Evolutionary conservation across 92 coral and sea anemone species (phyloP), one percentile per base, ranked within the genome.

Genomic region (Actinostola sp.): DNA sequence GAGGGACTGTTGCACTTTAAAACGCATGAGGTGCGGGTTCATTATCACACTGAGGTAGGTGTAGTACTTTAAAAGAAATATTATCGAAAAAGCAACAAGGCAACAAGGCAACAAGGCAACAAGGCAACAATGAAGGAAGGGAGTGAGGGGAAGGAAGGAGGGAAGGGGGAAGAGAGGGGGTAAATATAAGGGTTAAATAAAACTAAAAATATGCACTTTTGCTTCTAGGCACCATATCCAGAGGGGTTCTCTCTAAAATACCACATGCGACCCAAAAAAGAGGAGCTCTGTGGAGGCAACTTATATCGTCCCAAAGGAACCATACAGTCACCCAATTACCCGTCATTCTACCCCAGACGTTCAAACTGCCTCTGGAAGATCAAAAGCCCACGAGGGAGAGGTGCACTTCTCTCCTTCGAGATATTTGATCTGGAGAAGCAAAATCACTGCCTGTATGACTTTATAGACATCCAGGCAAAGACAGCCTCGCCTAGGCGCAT

Each of bases 231-330:
- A 50, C 86, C 85, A 29, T 73, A 75, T 51, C 72, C 85, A 51
- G 82, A 61, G 35, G 73, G 81, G 67, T 82, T 86, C 64, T 69
- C 66, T 3, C 48, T 89, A 24, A 53, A 82, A 23, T 89, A 89
- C 49, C 89, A 85, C 69, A 85, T 85, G 89, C 76, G 89, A 3
- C 89, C 85, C 72, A 79, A 79, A 67, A 89, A 82, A 51, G 96
- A 86, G 49, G 70, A 80, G 20, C 67, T 73, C 26, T 89, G 96
- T 63, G 90, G 90, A 38, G 82, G 82, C 17, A 63, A 61, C 23
- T 48, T 89, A 24, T 74, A 79, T 49, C 74, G 86, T 35, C 53
- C 80, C 66, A 73, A 72, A 36, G 96, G 96, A 34, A 73, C 77
- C 45, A 76, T 89, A 30, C 85, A 89, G 62, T 84, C 96, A 24